A percentile compares a stretch with the other conserved stretches of the same genome.
These are phyloP conservation scores for Chloroceryle aenea DNA, from an alignment of 2,113 vertebrate species.

Conservation along the genomic window DNA sequence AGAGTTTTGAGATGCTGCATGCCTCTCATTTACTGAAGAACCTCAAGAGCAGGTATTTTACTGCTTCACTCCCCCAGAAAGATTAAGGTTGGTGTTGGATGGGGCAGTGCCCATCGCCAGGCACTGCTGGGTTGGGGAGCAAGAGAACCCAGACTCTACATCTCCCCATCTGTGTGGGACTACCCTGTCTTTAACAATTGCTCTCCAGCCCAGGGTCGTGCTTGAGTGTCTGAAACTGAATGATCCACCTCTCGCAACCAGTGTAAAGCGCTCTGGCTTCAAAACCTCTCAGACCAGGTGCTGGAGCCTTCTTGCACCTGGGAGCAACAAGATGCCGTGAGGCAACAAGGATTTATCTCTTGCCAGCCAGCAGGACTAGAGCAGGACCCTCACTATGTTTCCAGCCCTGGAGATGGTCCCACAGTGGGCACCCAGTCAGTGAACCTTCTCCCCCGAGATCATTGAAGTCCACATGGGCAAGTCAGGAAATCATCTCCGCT, in stretches of 20 bases:
- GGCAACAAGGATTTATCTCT: background rate
- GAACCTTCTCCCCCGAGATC: background rate
- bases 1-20: too few species aligned
- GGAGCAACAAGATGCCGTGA: background rate
- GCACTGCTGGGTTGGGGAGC: background rate
- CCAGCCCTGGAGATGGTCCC: background rate
- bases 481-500: background rate
- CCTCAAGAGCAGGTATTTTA: background rate
- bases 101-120: background rate
- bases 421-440: rapidly evolving
- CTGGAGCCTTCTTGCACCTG: background rate
- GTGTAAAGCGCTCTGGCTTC: rapidly evolving
- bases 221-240: background rate
- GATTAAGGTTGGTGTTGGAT: background rate
- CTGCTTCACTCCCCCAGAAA: background rate
- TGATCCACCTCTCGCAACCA: background rate
- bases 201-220: background rate
- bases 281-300: rapidly evolving
- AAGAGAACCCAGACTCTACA: background rate
- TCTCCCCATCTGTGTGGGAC: rapidly evolving
- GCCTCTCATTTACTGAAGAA: background rate
- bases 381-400: background rate
- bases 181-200: background rate
- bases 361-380: too few species aligned
- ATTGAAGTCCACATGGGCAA: background rate